Base-by-base conservation (phyloP, 2,113 vertebrate genomes). In the Opisthocomus hoazin region DNA sequence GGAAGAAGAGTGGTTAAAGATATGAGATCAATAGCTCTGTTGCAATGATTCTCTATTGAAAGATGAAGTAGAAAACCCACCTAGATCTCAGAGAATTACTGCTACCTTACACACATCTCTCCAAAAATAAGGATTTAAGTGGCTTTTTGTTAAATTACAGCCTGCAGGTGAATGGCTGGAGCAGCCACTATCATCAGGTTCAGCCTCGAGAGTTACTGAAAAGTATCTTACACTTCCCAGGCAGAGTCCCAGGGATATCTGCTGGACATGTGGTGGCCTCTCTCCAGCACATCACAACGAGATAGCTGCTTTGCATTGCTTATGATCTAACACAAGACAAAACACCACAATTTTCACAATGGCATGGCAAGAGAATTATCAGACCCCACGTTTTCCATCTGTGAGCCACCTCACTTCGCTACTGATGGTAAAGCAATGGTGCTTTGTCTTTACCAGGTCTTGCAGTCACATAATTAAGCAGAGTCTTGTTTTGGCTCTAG, bases 371-470 rank as follows among this genome's bases (percentile, higher is more conserved):
- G 16, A 60, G 37, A 66, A 65, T 48, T 39, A 48, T 56, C 1
- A 1, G 43, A 82, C n/a, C 30, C 46, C 37, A 4, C 22, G 26
- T 54, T 60, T 82, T 76, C 51, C 26, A 82, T 8, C 57, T 29
- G 15, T 65, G 37, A 86, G 45, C 45, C 70, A 87, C 22, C n/a
- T 87, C 88, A 29, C 29, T 53, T 51, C n/a, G n/a, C 36, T 16
- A 84, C 5, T n/a, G n/a, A 14, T 0, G 2, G 61, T 18, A 80
- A 64, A 75, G 48, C 43, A 51, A 41, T 0, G 0, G 60, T 84
- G 43, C 11, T 84, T 68, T 46, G 22, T 58, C 50, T 84, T 50
- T 53, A 64, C 11, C 15, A 41, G 27, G 34, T 68, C 60, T 60
- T 46, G 34, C 34, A 74, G 74, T 16, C 68, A 75, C 43, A 37